Base-by-base conservation (phyloP, 2,113 vertebrate genomes). In the Saccopteryx bilineata region DNA sequence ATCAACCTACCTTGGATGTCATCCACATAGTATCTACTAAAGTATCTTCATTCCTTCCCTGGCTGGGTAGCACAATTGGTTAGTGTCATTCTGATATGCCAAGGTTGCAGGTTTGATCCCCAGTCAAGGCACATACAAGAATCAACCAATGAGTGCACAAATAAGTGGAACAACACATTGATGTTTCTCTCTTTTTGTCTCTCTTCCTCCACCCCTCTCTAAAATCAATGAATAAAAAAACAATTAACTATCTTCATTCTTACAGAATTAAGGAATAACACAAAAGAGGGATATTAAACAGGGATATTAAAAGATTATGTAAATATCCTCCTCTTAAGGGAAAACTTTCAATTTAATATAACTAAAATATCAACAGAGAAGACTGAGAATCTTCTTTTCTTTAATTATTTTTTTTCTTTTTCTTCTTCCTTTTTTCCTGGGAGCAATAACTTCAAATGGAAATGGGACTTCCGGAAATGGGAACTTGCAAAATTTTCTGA, bases 381-480 rank as follows among this genome's bases (percentile, higher is more conserved):
- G 48, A 92, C 6, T 2, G 19, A 79, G 17, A 24, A 18, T 86
- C 63, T 74, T 91, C 12, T 61, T 74, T 61, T 21, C 18, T 71
- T 74, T 66, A 84, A 15, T 26, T 46, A n/a, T 50, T 76, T 13
- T 52, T 58, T 31, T 72, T 26, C 14, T 24, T 18, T 12, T 61
- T 39, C 21, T 54, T 46, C 9, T 2, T 9, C 10, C 7, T 28
- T 54, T 46, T 2, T 9, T 14, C 7, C 33, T 46, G 1, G 12
- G 72, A 60, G 61, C 39, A 72, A 65, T 12, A 91, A 78, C 23
- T 90, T 90, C 61, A 75, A 78, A 82, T 15, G 28, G n/a, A 89
- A 92, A 82, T 52, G 65, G 28, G 3, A 79, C 69, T 95, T 95
- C 76, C 54, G 80, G 50, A 81, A 94, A 93, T 21, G n/a, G 17